Evolutionary conservation across 2,113 vertebrate genomes (phyloP).

Genomic region (Nyctereutes procyonoides): DNA sequence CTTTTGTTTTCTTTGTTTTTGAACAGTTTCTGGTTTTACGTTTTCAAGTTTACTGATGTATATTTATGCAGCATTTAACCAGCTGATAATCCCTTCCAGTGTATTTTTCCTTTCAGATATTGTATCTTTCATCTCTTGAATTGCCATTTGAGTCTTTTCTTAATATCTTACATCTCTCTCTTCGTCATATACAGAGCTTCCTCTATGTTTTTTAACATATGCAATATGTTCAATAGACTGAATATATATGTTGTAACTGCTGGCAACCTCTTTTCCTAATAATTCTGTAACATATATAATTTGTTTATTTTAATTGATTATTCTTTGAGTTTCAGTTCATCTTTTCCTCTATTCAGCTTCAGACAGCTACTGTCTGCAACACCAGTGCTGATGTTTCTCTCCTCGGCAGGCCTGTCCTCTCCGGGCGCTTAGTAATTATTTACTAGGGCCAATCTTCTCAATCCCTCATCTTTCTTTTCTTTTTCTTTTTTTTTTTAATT

Average conservation of each 20-base stretch:
- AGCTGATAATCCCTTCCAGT: neutral
- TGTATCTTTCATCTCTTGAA: neutral
- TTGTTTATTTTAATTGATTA: neutral
- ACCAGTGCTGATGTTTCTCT: slow-evolving; percentile 87
- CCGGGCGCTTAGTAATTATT: slow-evolving; percentile 92
- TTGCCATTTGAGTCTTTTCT: neutral
- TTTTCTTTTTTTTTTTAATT: too few species aligned
- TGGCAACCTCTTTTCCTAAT: neutral
- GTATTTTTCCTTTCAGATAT: slow-evolving; percentile 7
- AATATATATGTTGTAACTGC: neutral
- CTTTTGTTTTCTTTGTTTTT: neutral
- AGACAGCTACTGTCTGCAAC: slow-evolving; percentile 91
- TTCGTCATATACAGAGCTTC: neutral
- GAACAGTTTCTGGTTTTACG: neutral
- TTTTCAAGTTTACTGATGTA: neutral
- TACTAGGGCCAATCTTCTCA: slow-evolving; percentile 85
- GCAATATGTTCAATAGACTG: neutral
- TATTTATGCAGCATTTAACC: neutral
- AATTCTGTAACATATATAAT: neutral
- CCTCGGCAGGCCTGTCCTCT: slow-evolving; percentile 92
- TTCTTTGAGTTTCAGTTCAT: neutral
- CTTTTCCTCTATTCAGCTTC: slow-evolving; percentile 85
- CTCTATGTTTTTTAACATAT: neutral
- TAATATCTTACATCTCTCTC: neutral
- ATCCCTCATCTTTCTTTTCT: slow-evolving; percentile 73